phyloP scores from a whole-genome alignment of 2,797 vertebrate species.

The Acanthopagrus latus region DNA sequence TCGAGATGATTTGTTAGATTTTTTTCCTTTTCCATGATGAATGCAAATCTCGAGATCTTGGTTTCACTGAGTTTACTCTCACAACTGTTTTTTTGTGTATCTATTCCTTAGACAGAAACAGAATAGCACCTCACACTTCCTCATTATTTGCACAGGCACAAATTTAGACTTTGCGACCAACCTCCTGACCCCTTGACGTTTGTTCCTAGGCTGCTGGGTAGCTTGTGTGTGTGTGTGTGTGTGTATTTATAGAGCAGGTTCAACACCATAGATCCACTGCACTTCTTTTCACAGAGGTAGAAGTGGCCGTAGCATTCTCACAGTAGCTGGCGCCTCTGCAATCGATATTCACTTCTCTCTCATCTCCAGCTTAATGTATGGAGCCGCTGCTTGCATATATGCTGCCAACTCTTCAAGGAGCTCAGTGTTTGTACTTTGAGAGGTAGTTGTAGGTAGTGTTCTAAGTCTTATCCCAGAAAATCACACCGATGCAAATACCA shows the following conservation, averaged over 20 bases:
- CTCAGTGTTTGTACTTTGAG: neutral
- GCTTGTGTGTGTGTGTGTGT: conserved; percentile 27
- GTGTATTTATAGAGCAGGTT: conserved; percentile 64
- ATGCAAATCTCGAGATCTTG: neutral
- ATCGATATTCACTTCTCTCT: conserved; percentile 60
- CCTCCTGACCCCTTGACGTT: conserved; percentile 40
- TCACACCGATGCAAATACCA: neutral
- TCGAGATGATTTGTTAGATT: neutral
- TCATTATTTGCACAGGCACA: conserved; percentile 4
- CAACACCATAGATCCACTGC: conserved; percentile 34
- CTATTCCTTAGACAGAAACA: conserved; percentile 1
- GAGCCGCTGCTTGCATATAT: conserved; percentile 31
- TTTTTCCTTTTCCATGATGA: neutral
- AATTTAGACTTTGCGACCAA: conserved; percentile 14
- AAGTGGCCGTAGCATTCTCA: conserved; percentile 14
- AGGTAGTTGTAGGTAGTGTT: neutral
- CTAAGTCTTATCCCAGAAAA: neutral
- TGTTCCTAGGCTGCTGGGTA: conserved; percentile 25
- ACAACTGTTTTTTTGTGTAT: neutral
- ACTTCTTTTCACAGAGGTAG: conserved; percentile 36
- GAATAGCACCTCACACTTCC: neutral
- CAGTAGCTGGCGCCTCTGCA: conserved; percentile 40
- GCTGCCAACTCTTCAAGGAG: conserved; percentile 2
- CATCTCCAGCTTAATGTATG: conserved; percentile 36
- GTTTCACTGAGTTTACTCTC: neutral